Conservation (phyloP, 2,797 vertebrate species). For the Falco columbarius region DNA sequence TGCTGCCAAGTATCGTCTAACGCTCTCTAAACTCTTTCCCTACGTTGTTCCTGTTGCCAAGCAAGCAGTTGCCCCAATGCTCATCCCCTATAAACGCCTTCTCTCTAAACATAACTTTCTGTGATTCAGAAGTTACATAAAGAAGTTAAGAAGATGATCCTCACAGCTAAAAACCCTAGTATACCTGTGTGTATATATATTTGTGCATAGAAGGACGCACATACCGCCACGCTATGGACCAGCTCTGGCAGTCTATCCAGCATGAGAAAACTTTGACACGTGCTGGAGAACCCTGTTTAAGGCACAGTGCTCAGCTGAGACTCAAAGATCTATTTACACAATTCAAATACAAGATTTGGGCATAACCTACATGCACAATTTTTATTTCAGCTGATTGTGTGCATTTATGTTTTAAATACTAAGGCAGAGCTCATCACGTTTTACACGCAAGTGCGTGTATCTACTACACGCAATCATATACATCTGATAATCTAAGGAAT, state of each 20-base stretch:
- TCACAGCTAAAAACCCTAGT: background rate
- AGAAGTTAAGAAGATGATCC: background rate
- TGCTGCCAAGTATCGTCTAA: background rate
- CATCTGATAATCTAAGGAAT: background rate
- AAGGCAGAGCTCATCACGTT: background rate
- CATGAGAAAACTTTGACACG: rapidly evolving
- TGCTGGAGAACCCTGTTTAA: background rate
- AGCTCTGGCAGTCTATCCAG: background rate
- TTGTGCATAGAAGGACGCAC: background rate
- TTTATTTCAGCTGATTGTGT: background rate
- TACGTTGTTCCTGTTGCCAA: background rate
- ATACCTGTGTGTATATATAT: too few relatives aligned
- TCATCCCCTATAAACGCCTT: background rate
- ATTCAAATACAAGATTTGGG: background rate
- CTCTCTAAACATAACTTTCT: background rate
- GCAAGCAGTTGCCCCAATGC: background rate
- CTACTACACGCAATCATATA: background rate
- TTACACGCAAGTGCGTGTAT: background rate
- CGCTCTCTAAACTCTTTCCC: background rate
- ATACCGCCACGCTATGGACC: background rate
- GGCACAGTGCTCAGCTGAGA: background rate
- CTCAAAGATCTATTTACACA: background rate
- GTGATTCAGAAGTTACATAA: background rate
- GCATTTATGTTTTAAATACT: background rate
- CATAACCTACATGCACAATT: background rate